Evolutionary conservation across 2,797 vertebrate species (phyloP), one percentile per base, ranked within the genome.

Genomic region (Pagetopsis macropterus): DNA sequence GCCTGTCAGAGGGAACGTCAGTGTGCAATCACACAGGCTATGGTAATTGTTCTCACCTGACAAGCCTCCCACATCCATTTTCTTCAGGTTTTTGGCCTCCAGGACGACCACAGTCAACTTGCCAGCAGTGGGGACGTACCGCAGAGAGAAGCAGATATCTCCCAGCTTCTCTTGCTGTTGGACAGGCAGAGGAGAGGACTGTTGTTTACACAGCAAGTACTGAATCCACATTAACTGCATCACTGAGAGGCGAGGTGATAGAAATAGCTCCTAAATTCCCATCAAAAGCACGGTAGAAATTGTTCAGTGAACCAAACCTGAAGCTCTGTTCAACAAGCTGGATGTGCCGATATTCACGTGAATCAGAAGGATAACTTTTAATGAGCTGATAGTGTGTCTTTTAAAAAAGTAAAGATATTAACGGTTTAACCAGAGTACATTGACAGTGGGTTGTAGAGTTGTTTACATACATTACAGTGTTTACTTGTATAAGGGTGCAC

Each of bases 1-100:
- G 44, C 41, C 72, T 66, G 80, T 87, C 83, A 80, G 64, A 55
- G 58, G 70, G 68, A 57, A 78, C 78, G 67, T 55, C 72, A 76
- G 75, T 17, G 52, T 65, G 62, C 67, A 54, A 54, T 50, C 82
- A 58, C 72, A 23, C 82, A 57, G 69, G 37, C n/a, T 49, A 51
- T 49, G 65, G 45, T 52, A 72, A 19, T 69, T 72, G 60, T 73
- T 82, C 93, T 87, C 93, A 99, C 98, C 98, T 94, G 98, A 99
- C 90, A 99, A 93, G 72, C 98, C 98, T 73, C 98, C 98, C 1
- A 99, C 98, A 37, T 99, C 98, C 98, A 99, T 99, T 92, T 99
- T 99, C 95, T 99, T 99, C 94, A 99, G 95, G 93, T 99, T 99
- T 90, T 99, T 99, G 43, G 98, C 98, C 92, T 99, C 98, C 63